These are phyloP conservation scores for Oenanthe oenanthe DNA, from an alignment of 2,113 vertebrate species.

Conservation along the genomic window DNA sequence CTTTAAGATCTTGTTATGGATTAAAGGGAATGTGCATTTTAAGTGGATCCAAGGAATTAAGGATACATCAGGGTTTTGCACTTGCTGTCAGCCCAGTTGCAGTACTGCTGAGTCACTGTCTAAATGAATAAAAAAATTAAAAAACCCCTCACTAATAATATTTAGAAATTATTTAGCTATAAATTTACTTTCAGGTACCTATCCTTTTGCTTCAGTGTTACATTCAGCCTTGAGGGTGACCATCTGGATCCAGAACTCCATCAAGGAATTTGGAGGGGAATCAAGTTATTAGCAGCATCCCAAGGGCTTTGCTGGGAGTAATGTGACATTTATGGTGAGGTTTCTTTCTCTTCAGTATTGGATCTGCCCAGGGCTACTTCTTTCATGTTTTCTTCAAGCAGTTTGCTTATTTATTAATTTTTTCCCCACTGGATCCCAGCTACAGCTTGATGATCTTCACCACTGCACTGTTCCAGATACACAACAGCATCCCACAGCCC, in stretches of 20 bases:
- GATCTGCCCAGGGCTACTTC: neutral
- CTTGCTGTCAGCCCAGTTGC: neutral
- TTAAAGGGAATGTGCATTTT: neutral
- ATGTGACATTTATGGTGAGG: neutral
- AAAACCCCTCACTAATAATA: neutral
- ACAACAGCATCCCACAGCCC: neutral
- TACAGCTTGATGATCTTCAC: neutral
- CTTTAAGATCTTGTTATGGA: neutral
- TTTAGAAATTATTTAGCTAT: neutral
- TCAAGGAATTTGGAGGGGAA: neutral
- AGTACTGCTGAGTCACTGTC: accelerated
- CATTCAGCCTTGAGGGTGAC: neutral
- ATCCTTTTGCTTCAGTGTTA: neutral
- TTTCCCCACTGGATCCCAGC: neutral
- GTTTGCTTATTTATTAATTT: neutral
- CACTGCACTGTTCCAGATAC: neutral
- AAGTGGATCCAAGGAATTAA: neutral
- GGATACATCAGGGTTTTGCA: neutral
- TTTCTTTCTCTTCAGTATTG: neutral
- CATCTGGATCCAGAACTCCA: neutral
- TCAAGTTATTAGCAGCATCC: neutral
- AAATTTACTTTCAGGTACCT: neutral
- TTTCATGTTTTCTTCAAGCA: neutral
- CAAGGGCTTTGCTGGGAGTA: neutral
- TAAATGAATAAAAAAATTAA: neutral